A percentile compares a stretch with the other conserved stretches of the same genome.
Conservation (phyloP, 1,140 invertebrate species). For the Heliothis subflexa region DNA sequence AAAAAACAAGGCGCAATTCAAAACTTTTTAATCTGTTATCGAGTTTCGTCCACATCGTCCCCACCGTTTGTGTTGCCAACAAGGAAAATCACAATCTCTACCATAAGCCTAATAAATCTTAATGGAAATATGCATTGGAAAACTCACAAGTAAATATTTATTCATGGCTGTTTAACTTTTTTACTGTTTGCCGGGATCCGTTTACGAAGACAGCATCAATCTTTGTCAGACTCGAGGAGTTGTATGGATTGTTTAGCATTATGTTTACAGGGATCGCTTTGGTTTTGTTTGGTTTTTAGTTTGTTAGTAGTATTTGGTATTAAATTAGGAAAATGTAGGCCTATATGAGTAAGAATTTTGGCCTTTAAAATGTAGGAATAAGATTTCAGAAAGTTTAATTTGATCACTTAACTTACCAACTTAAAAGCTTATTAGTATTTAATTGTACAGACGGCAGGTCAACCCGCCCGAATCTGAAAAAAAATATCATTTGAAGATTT, state of each 20-base stretch:
- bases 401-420: too few relatives aligned
- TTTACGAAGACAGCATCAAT: conserved; percentile 16
- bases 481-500: too few relatives aligned
- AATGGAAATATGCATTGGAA: conserved; percentile 9
- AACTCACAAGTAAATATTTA: neutral
- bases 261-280: neutral
- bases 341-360: too few relatives aligned
- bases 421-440: too few relatives aligned
- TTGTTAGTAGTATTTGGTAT: neutral
- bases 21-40: too few relatives aligned
- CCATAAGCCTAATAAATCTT: conserved; percentile 22
- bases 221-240: neutral
- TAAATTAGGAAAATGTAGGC: neutral
- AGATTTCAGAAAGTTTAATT: too few relatives aligned
- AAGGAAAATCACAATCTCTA: too few relatives aligned
- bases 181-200: neutral
- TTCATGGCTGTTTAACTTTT: conserved; percentile 11
- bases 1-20: too few relatives aligned
- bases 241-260: neutral
- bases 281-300: neutral
- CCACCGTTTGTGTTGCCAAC: too few relatives aligned
- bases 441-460: too few relatives aligned
- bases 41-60: neutral
- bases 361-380: too few relatives aligned
- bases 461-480: too few relatives aligned